phyloP scores from a whole-genome alignment of 2,113 vertebrate genomes.

The Myotis lucifugus region DNA sequence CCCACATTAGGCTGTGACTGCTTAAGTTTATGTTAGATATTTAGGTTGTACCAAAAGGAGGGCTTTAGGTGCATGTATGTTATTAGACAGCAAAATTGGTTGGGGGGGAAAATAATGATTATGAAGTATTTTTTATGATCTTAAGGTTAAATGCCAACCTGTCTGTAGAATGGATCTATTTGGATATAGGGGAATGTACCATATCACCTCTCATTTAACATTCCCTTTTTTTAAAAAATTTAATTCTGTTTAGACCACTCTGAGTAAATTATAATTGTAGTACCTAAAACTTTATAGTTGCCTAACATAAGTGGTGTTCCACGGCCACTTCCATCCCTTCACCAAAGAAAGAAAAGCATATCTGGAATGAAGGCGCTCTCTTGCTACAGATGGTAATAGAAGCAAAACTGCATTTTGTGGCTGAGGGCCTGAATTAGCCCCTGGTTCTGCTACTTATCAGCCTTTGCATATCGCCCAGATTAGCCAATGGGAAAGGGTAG shows the following conservation, averaged over 20 bases:
- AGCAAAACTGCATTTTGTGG: neutral
- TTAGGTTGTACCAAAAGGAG: neutral
- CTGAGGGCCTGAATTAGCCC: neutral
- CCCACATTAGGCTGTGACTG: neutral
- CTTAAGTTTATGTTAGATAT: neutral
- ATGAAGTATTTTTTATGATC: neutral
- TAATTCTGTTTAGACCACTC: neutral
- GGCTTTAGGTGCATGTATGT: neutral
- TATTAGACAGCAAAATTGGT: neutral
- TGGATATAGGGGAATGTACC: neutral
- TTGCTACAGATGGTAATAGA: neutral
- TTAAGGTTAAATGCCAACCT: neutral
- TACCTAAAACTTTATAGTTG: neutral
- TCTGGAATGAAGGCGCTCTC: neutral
- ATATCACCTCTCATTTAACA: neutral
- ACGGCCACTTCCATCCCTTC: neutral
- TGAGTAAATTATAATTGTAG: slow-evolving; percentile 15
- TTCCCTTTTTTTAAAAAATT: neutral
- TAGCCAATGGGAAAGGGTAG: too few species aligned
- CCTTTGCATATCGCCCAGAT: too few species aligned
- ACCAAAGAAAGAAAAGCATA: neutral
- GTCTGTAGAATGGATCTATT: neutral
- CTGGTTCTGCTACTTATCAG: neutral
- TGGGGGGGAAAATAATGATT: neutral
- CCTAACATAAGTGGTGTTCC: neutral